Base-by-base conservation (phyloP, 2,888 invertebrate genomes). In the Troilus luridus region DNA sequence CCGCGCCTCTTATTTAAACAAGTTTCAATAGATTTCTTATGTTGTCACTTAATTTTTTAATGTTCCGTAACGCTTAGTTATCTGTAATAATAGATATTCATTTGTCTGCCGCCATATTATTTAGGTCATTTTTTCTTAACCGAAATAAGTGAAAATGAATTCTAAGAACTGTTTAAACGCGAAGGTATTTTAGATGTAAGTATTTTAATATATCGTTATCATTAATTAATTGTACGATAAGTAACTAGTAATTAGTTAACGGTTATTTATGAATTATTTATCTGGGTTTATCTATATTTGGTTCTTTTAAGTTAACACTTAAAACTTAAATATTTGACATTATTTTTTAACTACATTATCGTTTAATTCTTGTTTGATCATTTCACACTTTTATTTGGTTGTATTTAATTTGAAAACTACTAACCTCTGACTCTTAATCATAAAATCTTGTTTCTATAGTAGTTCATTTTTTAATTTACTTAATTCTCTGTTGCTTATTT, bases 101-200 rank as follows among this genome's bases (percentile, higher is more conserved):
- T 67, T 90, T 90, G 81, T 90, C 90, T 90, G 90, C 90, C 90
- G 90, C 90, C 90, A 90, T 90, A 90, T 90, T 90, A 90, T 90
- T 90, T 90, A 77, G 90, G 90, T 90, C 90, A 90, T 88, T 64
- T 88, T 89, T 89, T 89, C 89, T 89, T 67, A 88, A 64, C 64
- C 62, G 89, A 89, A 89, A 64, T 89, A 62, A 89, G 54, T 64
- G 89, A 89, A 89, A 89, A 89, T 89, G 89, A 64, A 89, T 64
- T 89, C 67, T 89, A 89, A 89, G 64, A 89, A 60, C 60, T 89
- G 54, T 64, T 89, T 64, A n/a, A 54, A 64, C 89, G 64, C 67
- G 62, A 89, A 60, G 64, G 54, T 64, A 64, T 64, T 64, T 64
- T 89, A 89, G 89, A 64, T 54, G 64, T 89, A 89, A 89, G 89